Base-by-base conservation (phyloP, 1,140 invertebrate species). In the Drosophila varians region DNA sequence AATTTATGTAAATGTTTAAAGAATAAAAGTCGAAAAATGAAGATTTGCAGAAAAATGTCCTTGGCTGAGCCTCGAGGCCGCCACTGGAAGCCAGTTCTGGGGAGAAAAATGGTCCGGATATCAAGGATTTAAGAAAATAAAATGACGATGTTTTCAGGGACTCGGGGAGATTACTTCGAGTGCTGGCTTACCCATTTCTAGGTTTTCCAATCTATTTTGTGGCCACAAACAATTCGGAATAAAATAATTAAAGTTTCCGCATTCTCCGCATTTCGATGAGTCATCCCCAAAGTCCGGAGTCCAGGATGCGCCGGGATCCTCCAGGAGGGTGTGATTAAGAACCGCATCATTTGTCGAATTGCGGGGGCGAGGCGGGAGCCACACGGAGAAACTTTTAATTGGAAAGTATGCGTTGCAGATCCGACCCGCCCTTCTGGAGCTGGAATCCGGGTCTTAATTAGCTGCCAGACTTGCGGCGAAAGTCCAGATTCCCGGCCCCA, bases 371-470 rank as follows among this genome's bases (percentile, higher is more conserved):
- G 26, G 26, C 26, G 26, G 2, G 26, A 7, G 4, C 38, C 38
- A n/a, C 25, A 51, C 23, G 55, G 55, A 19, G 45, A 51, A 77
- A 77, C 60, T 77, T 77, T 77, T 77, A 77, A 77, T 77, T 77
- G 60, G 68, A 57, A 77, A 77, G 74, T 77, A 77, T 71, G 73
- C 73, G 36, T 45, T 21, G 31, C 45, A 55, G 36, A 28, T 70
- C 53, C 57, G 52, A 53, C 6, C 38, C 51, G n/a, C 18, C 25
- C 38, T 7, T 3, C 12, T 7, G 18, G 1, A 26, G 8, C 7
- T 11, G 0, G 25, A 12, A 12, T 23, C 42, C 25, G 11, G 14
- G 19, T 31, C 51, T 61, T 75, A 69, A 75, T 74, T 61, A 45
- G 12, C 34, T 16, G 8, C 14, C 14, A 42, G 14, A 38, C 36